Evolutionary conservation across 2,888 invertebrate species (phyloP), one percentile per base, ranked within the genome.

Genomic region (Pseudococcus longispinus): DNA sequence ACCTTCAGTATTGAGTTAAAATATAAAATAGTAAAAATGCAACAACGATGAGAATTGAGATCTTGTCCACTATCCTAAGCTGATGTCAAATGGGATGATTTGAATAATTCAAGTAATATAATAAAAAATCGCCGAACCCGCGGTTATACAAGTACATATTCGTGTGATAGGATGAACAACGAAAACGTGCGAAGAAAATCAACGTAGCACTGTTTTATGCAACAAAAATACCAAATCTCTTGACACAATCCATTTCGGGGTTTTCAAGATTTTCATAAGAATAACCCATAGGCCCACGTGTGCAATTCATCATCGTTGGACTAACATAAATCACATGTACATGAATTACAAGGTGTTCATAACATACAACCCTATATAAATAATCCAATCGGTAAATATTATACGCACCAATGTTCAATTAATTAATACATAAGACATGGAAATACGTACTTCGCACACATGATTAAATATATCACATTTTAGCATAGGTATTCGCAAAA

Each of bases 391-490:
- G 60, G 60, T 60, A 60, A 60, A 60, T 20, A 60, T 60, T 23
- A 23, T 60, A 60, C 60, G 60, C 60, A 23, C 23, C 60, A 1
- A 29, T 5, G 18, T 29, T 70, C 26, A 70, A 70, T 18, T 18
- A 15, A 70, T 70, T 65, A 65, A 70, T 18, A 70, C 18, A 70
- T 70, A 70, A 26, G 8, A 65, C 23, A 65, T 26, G 26, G 0
- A 65, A 11, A 70, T 15, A 70, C 29, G 29, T 29, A 70, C 6
- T 29, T 29, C 70, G 70, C 70, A 29, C 29, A 70, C 70, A 13
- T 29, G 70, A 70, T 70, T 70, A 70, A 70, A 70, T 70, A 70
- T 70, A 70, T 70, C 70, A 70, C 70, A 70, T 70, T 29, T 60
- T 70, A 70, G 29, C 70, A 70, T 70, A 70, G 70, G 70, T 70